These are phyloP conservation scores for Ataeniobius toweri DNA, from an alignment of 2,797 vertebrate genomes.

Conservation along the genomic window DNA sequence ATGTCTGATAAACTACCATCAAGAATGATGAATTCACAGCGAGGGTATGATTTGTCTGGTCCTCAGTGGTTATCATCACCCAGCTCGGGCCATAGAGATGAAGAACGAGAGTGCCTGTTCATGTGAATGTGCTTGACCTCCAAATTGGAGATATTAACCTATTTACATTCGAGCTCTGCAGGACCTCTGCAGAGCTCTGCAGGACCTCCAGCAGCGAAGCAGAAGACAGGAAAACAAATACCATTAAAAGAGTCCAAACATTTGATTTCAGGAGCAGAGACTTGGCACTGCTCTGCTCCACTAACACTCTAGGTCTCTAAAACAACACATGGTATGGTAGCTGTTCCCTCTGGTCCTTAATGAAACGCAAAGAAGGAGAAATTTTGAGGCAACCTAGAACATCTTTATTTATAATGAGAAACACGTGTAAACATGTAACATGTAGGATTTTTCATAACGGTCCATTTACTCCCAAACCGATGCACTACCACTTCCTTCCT, in stretches of 20 bases:
- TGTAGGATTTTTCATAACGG: constrained; percentile 56
- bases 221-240: constrained; percentile 62
- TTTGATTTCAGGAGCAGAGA: constrained; percentile 31
- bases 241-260: constrained; percentile 33
- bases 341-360: constrained; percentile 7
- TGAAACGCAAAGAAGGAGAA: constrained; percentile 5
- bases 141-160: constrained; percentile 67
- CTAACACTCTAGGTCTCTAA: constrained; percentile 25
- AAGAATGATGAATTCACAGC: constrained; percentile 42
- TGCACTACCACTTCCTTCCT: constrained; percentile 53
- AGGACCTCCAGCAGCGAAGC: constrained; percentile 36
- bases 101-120: constrained; percentile 47
- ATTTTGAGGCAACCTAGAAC: constrained; percentile 12
- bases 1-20: constrained; percentile 58
- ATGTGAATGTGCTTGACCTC: constrained; percentile 59
- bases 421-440: constrained; percentile 47
- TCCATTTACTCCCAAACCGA: constrained; percentile 45
- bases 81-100: constrained; percentile 34
- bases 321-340: constrained; percentile 12
- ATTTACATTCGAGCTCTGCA: constrained; percentile 56
- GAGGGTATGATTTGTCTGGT: constrained; percentile 55
- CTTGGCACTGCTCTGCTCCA: constrained; percentile 28
- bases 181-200: constrained; percentile 31
- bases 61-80: constrained; percentile 51
- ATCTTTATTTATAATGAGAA: constrained; percentile 18